These are phyloP conservation scores for Nesidiocoris tenuis DNA, from an alignment of 2,888 invertebrate species.

Conservation along the genomic window DNA sequence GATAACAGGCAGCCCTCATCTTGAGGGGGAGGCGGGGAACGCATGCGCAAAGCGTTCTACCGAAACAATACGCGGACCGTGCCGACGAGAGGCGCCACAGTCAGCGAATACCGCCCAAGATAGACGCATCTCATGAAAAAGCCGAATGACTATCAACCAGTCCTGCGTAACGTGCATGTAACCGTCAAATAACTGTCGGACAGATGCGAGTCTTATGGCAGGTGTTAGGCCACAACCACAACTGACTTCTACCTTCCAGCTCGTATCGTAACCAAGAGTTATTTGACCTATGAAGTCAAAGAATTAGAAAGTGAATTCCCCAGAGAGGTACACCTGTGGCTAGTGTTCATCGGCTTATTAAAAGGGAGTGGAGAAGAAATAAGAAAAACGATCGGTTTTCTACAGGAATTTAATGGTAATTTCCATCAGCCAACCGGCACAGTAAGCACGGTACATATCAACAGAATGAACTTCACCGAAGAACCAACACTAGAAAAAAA, in stretches of 20 bases:
- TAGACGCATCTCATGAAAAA: neutral
- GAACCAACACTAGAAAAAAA: slow-evolving; percentile 29
- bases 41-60: slow-evolving; percentile 29
- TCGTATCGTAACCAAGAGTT: neutral
- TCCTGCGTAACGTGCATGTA: neutral
- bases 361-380: neutral
- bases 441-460: slow-evolving; percentile 1
- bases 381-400: neutral
- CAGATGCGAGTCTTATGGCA: neutral
- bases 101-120: neutral
- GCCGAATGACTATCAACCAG: neutral
- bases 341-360: too few species aligned
- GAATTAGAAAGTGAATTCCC: neutral
- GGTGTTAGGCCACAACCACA: neutral
- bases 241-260: neutral
- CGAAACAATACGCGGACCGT: neutral
- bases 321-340: too few species aligned
- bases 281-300: neutral
- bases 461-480: too few species aligned
- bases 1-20: slow-evolving; percentile 11
- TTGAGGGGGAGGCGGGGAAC: slow-evolving; percentile 5
- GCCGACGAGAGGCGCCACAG: too few species aligned
- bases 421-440: neutral
- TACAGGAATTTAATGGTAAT: neutral
- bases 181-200: neutral